A percentile compares a stretch with the other conserved stretches of the same genome.
These are phyloP conservation scores for Xanthorhoe spadicearia DNA, from an alignment of 2,888 invertebrate genomes.

Conservation along the genomic window DNA sequence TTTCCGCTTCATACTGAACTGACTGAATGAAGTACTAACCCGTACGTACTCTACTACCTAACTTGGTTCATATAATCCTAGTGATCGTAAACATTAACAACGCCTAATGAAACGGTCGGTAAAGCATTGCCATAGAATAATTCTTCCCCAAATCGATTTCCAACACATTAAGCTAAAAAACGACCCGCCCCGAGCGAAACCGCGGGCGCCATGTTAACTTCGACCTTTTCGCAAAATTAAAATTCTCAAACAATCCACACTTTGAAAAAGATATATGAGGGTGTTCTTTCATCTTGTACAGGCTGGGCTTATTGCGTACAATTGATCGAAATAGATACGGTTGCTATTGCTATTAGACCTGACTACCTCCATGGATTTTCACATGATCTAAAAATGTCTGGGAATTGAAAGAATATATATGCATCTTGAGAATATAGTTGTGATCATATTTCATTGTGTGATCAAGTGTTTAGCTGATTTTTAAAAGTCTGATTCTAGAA, in stretches of 20 bases:
- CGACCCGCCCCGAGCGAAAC: slow-evolving; percentile 36
- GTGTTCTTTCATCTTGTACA: slow-evolving; percentile 82
- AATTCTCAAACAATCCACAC: slow-evolving; percentile 81
- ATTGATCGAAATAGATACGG: neutral
- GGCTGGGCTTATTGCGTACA: slow-evolving; percentile 42
- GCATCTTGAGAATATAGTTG: neutral
- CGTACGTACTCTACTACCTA: neutral
- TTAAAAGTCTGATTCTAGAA: too few relatives aligned
- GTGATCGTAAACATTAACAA: slow-evolving; percentile 1
- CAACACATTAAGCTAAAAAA: slow-evolving; percentile 33
- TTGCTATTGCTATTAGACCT: neutral
- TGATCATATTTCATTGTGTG: too few relatives aligned
- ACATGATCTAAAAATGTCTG: too few relatives aligned
- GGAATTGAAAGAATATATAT: neutral
- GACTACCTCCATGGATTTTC: too few relatives aligned
- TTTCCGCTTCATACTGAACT: too few relatives aligned
- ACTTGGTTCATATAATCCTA: neutral
- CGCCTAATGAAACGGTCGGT: slow-evolving; percentile 18
- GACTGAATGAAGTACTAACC: too few relatives aligned
- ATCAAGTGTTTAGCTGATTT: too few relatives aligned
- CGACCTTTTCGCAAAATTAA: slow-evolving; percentile 71
- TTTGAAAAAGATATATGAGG: slow-evolving; percentile 83
- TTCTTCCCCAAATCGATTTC: slow-evolving; percentile 31
- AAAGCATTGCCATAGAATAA: slow-evolving; percentile 17
- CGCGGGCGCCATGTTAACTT: slow-evolving; percentile 33